These are phyloP conservation scores for Diplodus sargus DNA, from an alignment of 2,797 vertebrate species.

Conservation along the genomic window DNA sequence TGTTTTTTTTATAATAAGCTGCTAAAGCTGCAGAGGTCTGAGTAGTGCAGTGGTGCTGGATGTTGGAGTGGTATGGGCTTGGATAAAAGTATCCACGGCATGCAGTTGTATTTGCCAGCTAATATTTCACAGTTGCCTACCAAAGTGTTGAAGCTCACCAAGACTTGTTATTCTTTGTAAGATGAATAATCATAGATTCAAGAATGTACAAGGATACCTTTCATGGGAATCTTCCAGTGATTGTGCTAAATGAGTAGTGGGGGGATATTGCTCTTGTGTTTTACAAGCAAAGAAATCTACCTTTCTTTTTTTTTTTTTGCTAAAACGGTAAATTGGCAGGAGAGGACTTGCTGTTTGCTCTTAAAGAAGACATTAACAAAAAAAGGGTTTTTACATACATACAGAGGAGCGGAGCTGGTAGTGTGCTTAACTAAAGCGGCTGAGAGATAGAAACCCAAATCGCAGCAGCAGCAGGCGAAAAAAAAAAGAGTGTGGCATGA, in stretches of 20 bases:
- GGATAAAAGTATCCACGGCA: conserved; percentile 73
- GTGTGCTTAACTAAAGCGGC: conserved; percentile 46
- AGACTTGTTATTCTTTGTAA: conserved; percentile 77
- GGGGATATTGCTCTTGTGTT: conserved; percentile 58
- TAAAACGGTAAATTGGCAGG: conserved; percentile 44
- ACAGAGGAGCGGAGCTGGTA: conserved; percentile 31
- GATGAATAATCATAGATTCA: conserved; percentile 73
- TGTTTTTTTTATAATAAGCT: conserved; percentile 71
- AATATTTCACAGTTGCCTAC: conserved; percentile 85
- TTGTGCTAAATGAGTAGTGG: conserved; percentile 69
- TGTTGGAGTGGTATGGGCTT: conserved; percentile 78
- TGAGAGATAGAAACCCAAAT: conserved; percentile 29
- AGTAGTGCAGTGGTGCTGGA: conserved; percentile 81
- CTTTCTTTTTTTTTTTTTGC: conserved; percentile 42
- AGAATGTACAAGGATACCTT: conserved; percentile 77
- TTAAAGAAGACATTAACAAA: not conserved
- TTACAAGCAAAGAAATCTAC: conserved; percentile 50
- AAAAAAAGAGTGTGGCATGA: conserved; percentile 57
- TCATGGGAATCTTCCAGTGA: conserved; percentile 68
- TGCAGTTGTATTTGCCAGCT: conserved; percentile 79
- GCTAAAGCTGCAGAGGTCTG: conserved; percentile 77
- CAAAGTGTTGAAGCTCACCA: conserved; percentile 79
- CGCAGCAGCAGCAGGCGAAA: conserved; percentile 32
- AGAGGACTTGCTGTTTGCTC: conserved; percentile 63
- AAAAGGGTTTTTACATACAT: conserved; percentile 32